phyloP scores from a whole-genome alignment of 2,113 vertebrate genomes.

The Pavo muticus region DNA sequence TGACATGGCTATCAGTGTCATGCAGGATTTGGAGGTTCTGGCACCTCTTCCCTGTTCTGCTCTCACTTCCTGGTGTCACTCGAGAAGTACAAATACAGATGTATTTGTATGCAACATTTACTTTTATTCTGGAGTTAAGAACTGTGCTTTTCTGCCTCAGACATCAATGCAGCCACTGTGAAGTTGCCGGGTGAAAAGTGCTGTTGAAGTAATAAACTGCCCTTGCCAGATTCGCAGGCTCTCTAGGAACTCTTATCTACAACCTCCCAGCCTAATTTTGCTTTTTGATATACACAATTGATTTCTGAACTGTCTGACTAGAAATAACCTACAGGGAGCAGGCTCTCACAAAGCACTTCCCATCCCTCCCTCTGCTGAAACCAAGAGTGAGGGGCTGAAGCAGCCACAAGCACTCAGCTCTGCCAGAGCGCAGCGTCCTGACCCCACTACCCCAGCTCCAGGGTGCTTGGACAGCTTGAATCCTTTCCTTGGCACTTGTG shows the following conservation, averaged over 20 bases:
- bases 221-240: neutral
- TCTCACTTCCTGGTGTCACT: neutral
- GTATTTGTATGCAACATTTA: neutral
- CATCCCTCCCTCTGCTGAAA: neutral
- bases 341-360: neutral
- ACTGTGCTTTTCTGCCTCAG: neutral
- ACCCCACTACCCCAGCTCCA: neutral
- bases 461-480: neutral
- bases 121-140: neutral
- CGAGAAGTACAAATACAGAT: neutral
- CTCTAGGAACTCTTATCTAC: neutral
- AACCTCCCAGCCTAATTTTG: slow-evolving; percentile 1
- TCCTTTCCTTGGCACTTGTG: neutral
- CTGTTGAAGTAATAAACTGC: neutral
- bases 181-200: neutral
- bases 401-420: neutral
- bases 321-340: neutral
- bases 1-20: neutral
- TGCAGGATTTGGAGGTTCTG: neutral
- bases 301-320: neutral
- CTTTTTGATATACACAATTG: neutral
- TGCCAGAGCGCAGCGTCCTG: fast-evolving
- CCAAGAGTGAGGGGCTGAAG: neutral
- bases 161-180: neutral
- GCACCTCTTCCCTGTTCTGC: neutral